Conservation (phyloP, 2,888 invertebrate genomes). For the Agrilus biguttatus region DNA sequence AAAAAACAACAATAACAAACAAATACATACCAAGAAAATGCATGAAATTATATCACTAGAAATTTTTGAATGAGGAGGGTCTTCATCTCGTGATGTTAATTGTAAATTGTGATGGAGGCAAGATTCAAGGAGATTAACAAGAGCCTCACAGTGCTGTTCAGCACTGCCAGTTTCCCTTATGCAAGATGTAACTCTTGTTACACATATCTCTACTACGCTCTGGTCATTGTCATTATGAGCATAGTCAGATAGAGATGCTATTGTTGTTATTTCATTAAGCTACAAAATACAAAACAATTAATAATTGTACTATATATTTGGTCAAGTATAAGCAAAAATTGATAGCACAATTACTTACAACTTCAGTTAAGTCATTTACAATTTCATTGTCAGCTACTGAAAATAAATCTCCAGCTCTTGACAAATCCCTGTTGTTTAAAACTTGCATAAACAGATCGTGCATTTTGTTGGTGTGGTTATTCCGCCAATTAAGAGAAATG, state of each 20-base stretch:
- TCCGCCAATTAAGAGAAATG: constrained; percentile 8
- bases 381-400: constrained; percentile 76
- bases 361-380: constrained; percentile 70
- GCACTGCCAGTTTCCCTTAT: constrained; percentile 80
- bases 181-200: constrained; percentile 80
- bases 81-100: constrained; percentile 62
- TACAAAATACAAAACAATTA: constrained; percentile 21
- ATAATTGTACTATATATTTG: too few species aligned
- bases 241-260: constrained; percentile 72
- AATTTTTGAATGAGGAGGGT: constrained; percentile 93
- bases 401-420: constrained; percentile 83
- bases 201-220: constrained; percentile 88
- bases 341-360: constrained; percentile 40
- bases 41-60: constrained; percentile 90
- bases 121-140: constrained; percentile 74
- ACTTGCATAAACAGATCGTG: constrained; percentile 86
- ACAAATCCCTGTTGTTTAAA: constrained; percentile 76
- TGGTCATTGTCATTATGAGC: constrained; percentile 81
- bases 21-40: constrained; percentile 62
- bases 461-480: constrained; percentile 41
- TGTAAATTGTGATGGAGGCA: constrained; percentile 81
- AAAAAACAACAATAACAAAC: too few species aligned
- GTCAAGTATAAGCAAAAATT: too few species aligned
- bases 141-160: constrained; percentile 69
- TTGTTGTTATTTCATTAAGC: constrained; percentile 62